phyloP scores from a whole-genome alignment of 1,140 invertebrate genomes.

The Oryctes rhinoceros region DNA sequence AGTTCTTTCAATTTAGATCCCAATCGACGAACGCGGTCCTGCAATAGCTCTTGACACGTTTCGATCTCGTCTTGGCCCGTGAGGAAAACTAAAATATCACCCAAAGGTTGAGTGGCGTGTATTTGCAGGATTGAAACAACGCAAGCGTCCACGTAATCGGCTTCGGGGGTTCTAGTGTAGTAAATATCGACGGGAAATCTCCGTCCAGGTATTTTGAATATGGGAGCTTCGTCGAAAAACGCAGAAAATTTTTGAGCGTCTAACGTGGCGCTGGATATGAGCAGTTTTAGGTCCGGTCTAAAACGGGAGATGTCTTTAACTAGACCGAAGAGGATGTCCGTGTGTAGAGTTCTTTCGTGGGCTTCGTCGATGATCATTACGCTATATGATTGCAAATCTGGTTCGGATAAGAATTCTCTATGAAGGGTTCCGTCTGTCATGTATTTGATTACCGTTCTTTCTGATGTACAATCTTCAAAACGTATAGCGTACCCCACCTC shows the following conservation, averaged over 20 bases:
- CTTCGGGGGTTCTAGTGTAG: conserved; percentile 98
- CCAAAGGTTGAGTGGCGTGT: conserved; percentile 93
- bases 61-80: conserved; percentile 98
- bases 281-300: conserved; percentile 91
- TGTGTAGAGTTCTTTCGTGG: conserved; percentile 97
- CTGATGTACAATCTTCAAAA: conserved; percentile 99
- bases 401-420: conserved; percentile 96
- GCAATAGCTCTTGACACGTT: conserved; percentile 91
- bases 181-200: conserved; percentile 94
- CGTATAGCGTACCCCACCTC: conserved; percentile 99
- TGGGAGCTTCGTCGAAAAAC: conserved; percentile 98
- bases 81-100: conserved; percentile 96
- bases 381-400: conserved; percentile 92
- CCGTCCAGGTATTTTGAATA: conserved; percentile 94
- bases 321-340: conserved; percentile 97
- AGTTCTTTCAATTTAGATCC: conserved; percentile 94
- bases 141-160: conserved; percentile 97
- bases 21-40: conserved; percentile 87
- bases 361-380: conserved; percentile 99
- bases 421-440: conserved; percentile 99
- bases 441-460: conserved; percentile 97
- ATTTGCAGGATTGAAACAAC: conserved; percentile 98
- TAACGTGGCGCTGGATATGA: conserved; percentile 97
- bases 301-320: conserved; percentile 98
- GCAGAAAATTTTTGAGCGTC: conserved; percentile 98